phyloP scores from a whole-genome alignment of 2,113 vertebrate genomes.

The Typhlomys cinereus region DNA sequence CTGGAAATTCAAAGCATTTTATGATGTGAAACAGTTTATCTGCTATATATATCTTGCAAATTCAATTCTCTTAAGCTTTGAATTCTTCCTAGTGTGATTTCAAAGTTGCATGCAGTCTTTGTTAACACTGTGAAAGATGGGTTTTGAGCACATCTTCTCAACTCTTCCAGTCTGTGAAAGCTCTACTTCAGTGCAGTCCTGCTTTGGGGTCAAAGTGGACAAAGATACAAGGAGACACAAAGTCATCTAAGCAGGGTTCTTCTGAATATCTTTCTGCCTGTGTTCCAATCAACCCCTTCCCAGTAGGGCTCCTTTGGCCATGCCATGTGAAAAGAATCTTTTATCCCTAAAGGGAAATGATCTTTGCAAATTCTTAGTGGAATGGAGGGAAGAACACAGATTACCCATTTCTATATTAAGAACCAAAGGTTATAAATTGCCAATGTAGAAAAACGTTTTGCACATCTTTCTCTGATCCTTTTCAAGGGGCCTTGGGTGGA shows the following conservation, averaged over 20 bases:
- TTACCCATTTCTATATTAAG: background rate
- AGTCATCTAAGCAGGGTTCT: background rate
- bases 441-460: background rate
- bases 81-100: constrained; percentile 31
- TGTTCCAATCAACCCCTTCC: background rate
- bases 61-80: background rate
- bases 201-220: background rate
- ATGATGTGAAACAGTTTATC: background rate
- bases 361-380: background rate
- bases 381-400: background rate
- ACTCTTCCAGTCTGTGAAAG: background rate
- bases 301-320: background rate
- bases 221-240: background rate
- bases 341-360: background rate
- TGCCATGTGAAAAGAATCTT: background rate
- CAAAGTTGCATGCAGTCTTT: constrained; percentile 10
- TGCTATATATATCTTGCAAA: background rate
- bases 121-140: background rate
- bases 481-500: background rate
- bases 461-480: background rate
- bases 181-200: background rate
- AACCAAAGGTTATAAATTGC: background rate
- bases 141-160: background rate
- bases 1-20: constrained; percentile 28
- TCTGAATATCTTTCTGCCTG: background rate